A percentile compares a stretch with the other conserved stretches of the same genome.
Evolutionary conservation across 2,888 invertebrate genomes (phyloP).

Genomic region (Orthosia cruda): DNA sequence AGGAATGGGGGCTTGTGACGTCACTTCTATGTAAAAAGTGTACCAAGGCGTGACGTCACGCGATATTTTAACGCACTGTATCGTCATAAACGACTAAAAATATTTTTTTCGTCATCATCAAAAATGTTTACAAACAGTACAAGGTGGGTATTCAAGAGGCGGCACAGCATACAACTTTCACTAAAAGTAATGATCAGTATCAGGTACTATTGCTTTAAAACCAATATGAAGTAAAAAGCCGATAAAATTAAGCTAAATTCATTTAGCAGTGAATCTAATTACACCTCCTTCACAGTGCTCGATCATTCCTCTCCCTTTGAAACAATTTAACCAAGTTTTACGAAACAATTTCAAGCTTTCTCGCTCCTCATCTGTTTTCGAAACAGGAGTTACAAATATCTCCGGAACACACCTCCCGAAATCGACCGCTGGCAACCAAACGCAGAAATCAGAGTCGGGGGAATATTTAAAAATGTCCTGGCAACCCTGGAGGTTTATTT

Average conservation of each 20-base stretch:
- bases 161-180: background rate
- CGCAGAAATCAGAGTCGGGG: constrained; percentile 89
- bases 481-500: constrained; percentile 91
- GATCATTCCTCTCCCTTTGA: constrained; percentile 87
- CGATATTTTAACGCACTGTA: no score
- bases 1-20: no score
- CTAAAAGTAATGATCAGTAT: background rate
- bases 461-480: constrained; percentile 90
- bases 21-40: no score
- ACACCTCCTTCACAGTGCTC: constrained; percentile 87
- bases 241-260: constrained; percentile 53
- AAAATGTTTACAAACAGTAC: background rate
- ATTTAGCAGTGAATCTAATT: constrained; percentile 87
- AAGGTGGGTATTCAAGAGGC: background rate
- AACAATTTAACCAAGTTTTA: constrained; percentile 88
- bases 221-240: background rate
- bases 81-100: no score
- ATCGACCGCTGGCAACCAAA: constrained; percentile 88
- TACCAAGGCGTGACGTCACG: no score
- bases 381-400: constrained; percentile 85
- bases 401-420: constrained; percentile 89
- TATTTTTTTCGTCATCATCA: no score
- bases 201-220: constrained; percentile 15
- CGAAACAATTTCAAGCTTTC: constrained; percentile 87
- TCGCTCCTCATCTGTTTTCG: constrained; percentile 84